These are phyloP conservation scores for Malurus cyaneus DNA, from an alignment of 2,113 vertebrate genomes.

Conservation along the genomic window DNA sequence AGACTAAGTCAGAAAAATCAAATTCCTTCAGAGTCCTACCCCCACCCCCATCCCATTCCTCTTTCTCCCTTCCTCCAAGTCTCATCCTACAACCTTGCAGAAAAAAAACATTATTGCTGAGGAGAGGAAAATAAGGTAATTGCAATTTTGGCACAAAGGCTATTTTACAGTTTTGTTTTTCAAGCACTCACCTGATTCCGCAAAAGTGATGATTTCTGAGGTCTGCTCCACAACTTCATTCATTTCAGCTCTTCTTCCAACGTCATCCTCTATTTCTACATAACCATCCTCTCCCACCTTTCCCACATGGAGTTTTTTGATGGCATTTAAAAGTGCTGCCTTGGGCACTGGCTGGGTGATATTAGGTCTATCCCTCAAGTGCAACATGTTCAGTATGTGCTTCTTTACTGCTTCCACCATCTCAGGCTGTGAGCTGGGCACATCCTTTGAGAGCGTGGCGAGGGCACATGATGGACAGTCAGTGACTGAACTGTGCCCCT, in stretches of 20 bases:
- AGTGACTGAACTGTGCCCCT: conserved; percentile 69
- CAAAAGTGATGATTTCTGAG: conserved; percentile 99
- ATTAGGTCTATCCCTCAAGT: conserved; percentile 94
- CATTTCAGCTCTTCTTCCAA: conserved; percentile 82
- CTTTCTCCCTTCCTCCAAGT: neutral
- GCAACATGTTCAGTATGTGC: conserved; percentile 94
- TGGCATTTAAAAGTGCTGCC: conserved; percentile 95
- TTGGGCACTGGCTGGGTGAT: conserved; percentile 95
- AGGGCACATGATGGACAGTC: conserved; percentile 90
- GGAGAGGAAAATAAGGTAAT: conserved; percentile 21
- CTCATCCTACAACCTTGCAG: conserved; percentile 13
- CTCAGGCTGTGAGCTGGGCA: conserved; percentile 81
- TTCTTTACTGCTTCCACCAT: conserved; percentile 95
- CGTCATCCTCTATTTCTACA: conserved; percentile 93
- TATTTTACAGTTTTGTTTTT: conserved; percentile 24
- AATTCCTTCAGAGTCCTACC: conserved; percentile 19
- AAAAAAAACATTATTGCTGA: conserved; percentile 4
- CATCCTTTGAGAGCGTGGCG: conserved; percentile 82
- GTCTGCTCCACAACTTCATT: conserved; percentile 86
- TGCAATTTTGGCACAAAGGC: conserved; percentile 21
- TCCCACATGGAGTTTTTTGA: conserved; percentile 94
- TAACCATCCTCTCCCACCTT: conserved; percentile 92
- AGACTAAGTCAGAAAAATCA: conserved; percentile 48
- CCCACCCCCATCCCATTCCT: neutral
- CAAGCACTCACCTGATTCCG: conserved; percentile 90